Evolutionary conservation across 2,797 vertebrate genomes (phyloP), one percentile per base, ranked within the genome.

Genomic region (Philypnodon macrostomus): DNA sequence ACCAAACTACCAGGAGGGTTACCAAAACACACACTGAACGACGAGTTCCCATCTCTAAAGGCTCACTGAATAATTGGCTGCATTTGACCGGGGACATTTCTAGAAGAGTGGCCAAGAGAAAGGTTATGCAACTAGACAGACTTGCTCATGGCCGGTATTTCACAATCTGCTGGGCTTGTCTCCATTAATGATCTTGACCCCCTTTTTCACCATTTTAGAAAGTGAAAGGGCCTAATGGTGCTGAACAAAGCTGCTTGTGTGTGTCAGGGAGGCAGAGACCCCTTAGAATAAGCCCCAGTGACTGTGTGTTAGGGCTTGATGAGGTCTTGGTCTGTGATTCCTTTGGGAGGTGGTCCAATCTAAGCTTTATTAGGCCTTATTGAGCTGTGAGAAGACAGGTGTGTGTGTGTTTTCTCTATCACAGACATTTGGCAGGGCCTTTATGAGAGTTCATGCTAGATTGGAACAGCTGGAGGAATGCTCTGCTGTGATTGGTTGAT

Each of bases 301-400:
- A 77, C 73, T 70, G 74, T 76, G 73, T 81, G 81, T 82, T 84
- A 67, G 67, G 91, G 89, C 89, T 92, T 96, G 91, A 96, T 96
- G 70, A 96, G 92, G 89, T 95, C 94, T 88, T 94, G 94, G 90
- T 94, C 93, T 36, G 92, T 90, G 81, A 92, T 94, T 90, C 93
- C 93, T 71, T 87, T 83, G 53, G 93, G 94, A 89, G 92, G 91
- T 63, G 70, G 81, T 80, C 80, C 80, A 87, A 87, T 87, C 85
- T 84, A 71, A 69, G 69, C 79, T 79, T 85, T 87, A 87, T 86
- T 88, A 80, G 76, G 75, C 73, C 70, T 81, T 73, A 85, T 82
- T 85, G 81, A 78, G 82, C 78, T 75, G 67, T 80, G 77, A 48
- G 62, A 47, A 48, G 67, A 63, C 58, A 69, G 63, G 73, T 63